Evolutionary conservation across 2,888 invertebrate genomes (phyloP).

Genomic region (Amblyteles armatorius): DNA sequence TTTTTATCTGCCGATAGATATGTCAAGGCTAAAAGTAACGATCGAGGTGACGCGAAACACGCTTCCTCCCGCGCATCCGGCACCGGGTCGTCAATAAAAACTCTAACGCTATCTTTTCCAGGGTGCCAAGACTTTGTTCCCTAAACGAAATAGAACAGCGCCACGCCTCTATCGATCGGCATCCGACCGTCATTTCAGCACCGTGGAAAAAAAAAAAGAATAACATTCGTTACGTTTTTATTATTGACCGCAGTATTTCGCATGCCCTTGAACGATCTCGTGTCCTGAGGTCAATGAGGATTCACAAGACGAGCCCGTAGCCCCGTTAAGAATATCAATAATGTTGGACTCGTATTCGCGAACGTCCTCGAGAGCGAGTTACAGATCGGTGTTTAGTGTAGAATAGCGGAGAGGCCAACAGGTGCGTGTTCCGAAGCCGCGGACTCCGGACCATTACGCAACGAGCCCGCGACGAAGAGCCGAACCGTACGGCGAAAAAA

Average conservation of each 20-base stretch:
- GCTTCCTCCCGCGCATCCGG: too few relatives aligned
- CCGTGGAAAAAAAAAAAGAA: too few relatives aligned
- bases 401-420: slow-evolving; percentile 59
- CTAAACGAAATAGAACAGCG: too few relatives aligned
- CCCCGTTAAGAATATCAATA: slow-evolving; percentile 28
- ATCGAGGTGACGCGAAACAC: too few relatives aligned
- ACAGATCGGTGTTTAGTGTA: slow-evolving; percentile 31
- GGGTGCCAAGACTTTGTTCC: too few relatives aligned
- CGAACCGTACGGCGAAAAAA: not conserved
- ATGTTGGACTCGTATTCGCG: slow-evolving; percentile 25
- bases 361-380: slow-evolving; percentile 44
- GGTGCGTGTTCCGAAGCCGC: slow-evolving; percentile 66
- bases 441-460: slow-evolving; percentile 73
- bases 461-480: slow-evolving; percentile 54
- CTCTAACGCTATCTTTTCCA: too few relatives aligned
- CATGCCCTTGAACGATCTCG: not conserved
- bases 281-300: not conserved
- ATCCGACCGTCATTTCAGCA: too few relatives aligned
- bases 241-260: not conserved
- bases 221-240: not conserved
- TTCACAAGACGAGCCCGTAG: not conserved
- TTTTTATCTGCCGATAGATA: not conserved
- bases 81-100: too few relatives aligned
- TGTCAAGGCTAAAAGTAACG: not conserved
- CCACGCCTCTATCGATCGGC: too few relatives aligned